Percentiles rank a stretch among this genome's conserved stretches.
Evolutionary conservation across 2,888 invertebrate genomes (phyloP).

Genomic region (Ramazzottius varieornatus): DNA sequence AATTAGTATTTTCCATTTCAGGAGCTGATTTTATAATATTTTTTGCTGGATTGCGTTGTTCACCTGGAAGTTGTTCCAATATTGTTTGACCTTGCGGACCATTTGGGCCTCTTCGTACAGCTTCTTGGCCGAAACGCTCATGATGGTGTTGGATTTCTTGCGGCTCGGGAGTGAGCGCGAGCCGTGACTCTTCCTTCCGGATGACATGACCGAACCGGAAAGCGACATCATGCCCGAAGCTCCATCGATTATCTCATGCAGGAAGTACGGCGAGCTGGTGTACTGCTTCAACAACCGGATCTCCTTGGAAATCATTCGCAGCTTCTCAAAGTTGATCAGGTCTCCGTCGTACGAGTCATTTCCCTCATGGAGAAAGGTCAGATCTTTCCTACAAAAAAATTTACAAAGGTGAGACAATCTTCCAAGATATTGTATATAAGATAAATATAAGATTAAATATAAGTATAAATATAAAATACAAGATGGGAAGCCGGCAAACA

Average conservation of each 20-base stretch:
- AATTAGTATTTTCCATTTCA: too few relatives aligned
- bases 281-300: constrained; percentile 25
- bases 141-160: not conserved
- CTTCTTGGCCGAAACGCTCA: not conserved
- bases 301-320: constrained; percentile 93
- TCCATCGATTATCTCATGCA: not conserved
- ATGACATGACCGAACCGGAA: not conserved
- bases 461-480: too few relatives aligned
- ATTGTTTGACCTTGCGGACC: constrained; percentile 85
- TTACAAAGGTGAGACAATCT: too few relatives aligned
- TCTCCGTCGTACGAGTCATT: constrained; percentile 67
- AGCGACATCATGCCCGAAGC: not conserved
- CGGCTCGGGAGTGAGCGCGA: not conserved
- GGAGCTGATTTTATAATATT: too few relatives aligned
- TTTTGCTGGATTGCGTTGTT: too few relatives aligned
- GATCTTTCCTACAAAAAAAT: too few relatives aligned
- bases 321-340: constrained; percentile 77
- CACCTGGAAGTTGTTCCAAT: constrained; percentile 67
- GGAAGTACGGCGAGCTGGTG: not conserved
- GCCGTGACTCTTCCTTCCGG: not conserved
- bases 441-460: too few relatives aligned
- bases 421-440: not conserved
- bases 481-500: too few relatives aligned
- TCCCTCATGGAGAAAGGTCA: constrained; percentile 90
- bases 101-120: constrained; percentile 44